These are phyloP conservation scores for Diceros bicornis DNA, from an alignment of 2,797 vertebrate genomes.

Conservation along the genomic window DNA sequence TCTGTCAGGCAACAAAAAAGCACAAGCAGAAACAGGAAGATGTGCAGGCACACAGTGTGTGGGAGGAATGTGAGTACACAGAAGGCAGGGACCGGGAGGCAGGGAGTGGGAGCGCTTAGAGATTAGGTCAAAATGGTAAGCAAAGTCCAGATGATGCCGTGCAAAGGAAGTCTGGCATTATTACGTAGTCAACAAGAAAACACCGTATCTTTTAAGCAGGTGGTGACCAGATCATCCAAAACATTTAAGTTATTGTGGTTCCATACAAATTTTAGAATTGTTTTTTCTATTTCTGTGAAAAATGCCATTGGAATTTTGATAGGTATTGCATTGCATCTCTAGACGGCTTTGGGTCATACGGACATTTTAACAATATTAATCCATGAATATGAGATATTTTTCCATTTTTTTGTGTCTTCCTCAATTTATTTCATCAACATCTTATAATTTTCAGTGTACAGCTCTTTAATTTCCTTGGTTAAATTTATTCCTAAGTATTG, in stretches of 20 bases:
- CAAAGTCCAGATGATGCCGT: background rate
- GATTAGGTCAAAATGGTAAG: background rate
- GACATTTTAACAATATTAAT: constrained; percentile 17
- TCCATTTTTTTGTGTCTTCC: background rate
- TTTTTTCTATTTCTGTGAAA: background rate
- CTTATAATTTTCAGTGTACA: background rate
- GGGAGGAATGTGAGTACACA: background rate
- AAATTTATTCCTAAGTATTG: constrained; percentile 11
- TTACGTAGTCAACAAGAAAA: background rate
- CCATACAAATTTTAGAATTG: background rate
- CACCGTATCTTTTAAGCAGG: background rate
- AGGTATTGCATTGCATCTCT: background rate
- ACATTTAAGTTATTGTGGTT: background rate
- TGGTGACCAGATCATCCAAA: background rate
- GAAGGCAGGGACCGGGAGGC: background rate
- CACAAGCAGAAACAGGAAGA: background rate
- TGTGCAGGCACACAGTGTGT: background rate
- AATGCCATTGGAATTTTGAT: background rate
- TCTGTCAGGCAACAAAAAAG: background rate
- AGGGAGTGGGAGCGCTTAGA: background rate
- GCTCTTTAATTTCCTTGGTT: background rate
- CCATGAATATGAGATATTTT: background rate
- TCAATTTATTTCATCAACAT: background rate
- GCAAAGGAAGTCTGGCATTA: background rate
- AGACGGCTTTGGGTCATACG: background rate